A percentile compares a stretch with the other conserved stretches of the same genome.
phyloP scores from a whole-genome alignment of 64 coral and sea anemone species.

The Dendronephthya gigantea region DNA sequence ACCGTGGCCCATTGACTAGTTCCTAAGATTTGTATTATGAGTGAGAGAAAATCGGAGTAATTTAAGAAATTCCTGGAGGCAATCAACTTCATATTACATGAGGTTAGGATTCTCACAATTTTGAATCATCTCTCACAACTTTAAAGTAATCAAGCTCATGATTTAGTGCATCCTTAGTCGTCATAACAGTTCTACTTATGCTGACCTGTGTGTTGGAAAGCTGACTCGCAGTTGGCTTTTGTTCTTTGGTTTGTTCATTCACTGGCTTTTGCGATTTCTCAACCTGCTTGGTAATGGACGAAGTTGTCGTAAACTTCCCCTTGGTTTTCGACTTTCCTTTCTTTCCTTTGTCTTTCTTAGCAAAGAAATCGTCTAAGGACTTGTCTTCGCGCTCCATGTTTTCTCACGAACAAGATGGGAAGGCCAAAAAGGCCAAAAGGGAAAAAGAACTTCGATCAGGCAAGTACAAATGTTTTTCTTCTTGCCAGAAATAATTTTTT shows the following conservation, averaged over 20 bases:
- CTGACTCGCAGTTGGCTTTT: slow-evolving; percentile 1
- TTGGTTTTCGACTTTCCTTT: slow-evolving; percentile 84
- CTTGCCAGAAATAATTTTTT: neutral
- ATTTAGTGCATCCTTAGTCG: too few relatives aligned
- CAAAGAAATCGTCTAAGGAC: slow-evolving; percentile 97
- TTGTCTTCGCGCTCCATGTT: slow-evolving; percentile 88
- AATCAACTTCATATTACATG: too few relatives aligned
- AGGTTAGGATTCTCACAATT: too few relatives aligned
- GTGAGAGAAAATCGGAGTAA: too few relatives aligned
- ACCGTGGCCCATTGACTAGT: too few relatives aligned
- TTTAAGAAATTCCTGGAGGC: too few relatives aligned
- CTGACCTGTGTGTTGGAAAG: neutral
- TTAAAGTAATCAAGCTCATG: too few relatives aligned
- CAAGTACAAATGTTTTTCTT: neutral
- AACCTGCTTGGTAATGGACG: slow-evolving; percentile 91
- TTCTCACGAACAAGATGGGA: slow-evolving; percentile 58
- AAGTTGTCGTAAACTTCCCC: slow-evolving; percentile 77
- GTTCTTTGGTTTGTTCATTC: slow-evolving; percentile 62
- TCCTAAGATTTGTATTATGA: too few relatives aligned
- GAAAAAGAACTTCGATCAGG: neutral
- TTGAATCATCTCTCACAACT: too few relatives aligned
- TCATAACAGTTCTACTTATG: neutral
- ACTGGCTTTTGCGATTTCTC: slow-evolving; percentile 64
- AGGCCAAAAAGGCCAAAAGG: slow-evolving; percentile 47
- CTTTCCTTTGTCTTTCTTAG: slow-evolving; percentile 96